Evolutionary conservation across 2,113 vertebrate genomes (phyloP).

Genomic region (Saimiri boliviensis): DNA sequence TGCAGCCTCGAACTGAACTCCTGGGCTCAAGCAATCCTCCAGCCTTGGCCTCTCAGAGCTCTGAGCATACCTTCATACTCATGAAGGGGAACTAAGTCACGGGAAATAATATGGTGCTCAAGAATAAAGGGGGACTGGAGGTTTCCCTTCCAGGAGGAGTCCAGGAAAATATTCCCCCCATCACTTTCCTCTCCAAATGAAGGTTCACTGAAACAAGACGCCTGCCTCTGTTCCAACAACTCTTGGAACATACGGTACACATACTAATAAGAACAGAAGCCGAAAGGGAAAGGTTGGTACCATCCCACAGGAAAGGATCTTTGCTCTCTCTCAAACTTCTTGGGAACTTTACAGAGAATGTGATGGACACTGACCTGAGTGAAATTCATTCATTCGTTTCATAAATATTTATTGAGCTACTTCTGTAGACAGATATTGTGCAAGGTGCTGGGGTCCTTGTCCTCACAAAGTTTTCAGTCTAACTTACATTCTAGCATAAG

Average conservation of each 20-base stretch:
- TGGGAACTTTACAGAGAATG: not conserved
- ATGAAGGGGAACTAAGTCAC: not conserved
- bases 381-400: not conserved
- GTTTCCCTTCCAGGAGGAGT: not conserved
- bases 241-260: not conserved
- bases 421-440: not conserved
- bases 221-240: not conserved
- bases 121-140: not conserved
- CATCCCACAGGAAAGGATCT: not conserved
- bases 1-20: no score
- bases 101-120: not conserved
- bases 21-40: no score
- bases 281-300: not conserved
- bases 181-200: not conserved
- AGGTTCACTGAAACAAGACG: not conserved
- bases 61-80: not conserved
- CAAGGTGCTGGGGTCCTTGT: not conserved
- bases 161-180: not conserved
- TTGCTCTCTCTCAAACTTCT: not conserved
- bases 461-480: not conserved
- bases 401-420: not conserved
- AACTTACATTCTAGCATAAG: not conserved
- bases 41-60: no score
- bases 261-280: not conserved
- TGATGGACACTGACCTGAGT: fast-evolving